phyloP scores from a whole-genome alignment of 1,140 invertebrate species.

The Dinoponera quadriceps region DNA sequence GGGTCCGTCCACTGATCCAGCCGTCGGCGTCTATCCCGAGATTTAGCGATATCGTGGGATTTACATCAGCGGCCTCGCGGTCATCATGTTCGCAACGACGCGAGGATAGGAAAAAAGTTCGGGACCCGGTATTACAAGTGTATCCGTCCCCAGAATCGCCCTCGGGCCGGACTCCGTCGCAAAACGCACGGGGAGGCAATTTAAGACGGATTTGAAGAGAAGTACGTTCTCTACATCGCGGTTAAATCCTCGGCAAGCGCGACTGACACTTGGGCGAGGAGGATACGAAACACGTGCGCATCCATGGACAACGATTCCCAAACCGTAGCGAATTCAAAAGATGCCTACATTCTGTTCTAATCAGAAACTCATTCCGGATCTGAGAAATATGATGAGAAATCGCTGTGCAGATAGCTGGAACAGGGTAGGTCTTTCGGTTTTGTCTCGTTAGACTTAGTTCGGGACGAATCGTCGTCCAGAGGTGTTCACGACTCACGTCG shows the following conservation, averaged over 20 bases:
- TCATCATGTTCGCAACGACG: conserved; percentile 36
- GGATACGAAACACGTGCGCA: background rate
- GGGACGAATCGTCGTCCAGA: too few relatives aligned
- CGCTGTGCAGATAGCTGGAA: too few relatives aligned
- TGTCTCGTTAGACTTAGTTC: too few relatives aligned
- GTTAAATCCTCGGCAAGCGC: background rate
- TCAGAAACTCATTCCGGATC: too few relatives aligned
- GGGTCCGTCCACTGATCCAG: conserved; percentile 24
- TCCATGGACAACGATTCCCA: too few relatives aligned
- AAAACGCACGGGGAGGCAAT: conserved; percentile 50
- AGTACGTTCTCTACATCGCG: conserved; percentile 27
- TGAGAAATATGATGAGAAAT: too few relatives aligned
- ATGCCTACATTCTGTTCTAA: too few relatives aligned
- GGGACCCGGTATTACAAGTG: conserved; percentile 42
- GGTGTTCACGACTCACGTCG: background rate
- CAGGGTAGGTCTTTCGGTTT: too few relatives aligned
- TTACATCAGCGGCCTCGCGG: conserved; percentile 7
- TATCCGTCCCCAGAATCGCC: conserved; percentile 33
- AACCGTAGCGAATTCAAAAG: too few relatives aligned
- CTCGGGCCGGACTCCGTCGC: background rate
- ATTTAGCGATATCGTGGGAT: conserved; percentile 12
- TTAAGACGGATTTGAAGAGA: conserved; percentile 48
- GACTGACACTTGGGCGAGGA: background rate
- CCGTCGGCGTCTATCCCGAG: conserved; percentile 6
- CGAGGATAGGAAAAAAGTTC: conserved; percentile 43